These are phyloP conservation scores for Cynaeus angustus DNA, from an alignment of 2,888 invertebrate genomes.

Conservation along the genomic window DNA sequence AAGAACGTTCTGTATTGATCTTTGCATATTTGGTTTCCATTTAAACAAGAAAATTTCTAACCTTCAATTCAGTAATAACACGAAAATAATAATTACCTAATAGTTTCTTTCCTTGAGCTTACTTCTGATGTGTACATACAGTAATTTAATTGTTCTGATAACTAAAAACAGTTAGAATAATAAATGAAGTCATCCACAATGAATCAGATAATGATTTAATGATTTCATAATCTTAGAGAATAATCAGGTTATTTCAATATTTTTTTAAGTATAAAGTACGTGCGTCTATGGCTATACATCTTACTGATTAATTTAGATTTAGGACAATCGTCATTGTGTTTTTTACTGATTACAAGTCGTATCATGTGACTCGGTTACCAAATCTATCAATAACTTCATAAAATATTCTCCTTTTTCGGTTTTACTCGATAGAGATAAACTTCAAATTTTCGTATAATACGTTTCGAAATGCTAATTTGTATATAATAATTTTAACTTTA, in stretches of 20 bases:
- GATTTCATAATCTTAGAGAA: slow-evolving; percentile 43
- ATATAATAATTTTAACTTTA: too few species aligned
- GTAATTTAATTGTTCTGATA: slow-evolving; percentile 51
- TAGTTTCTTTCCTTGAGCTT: slow-evolving; percentile 52
- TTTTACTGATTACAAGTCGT: slow-evolving; percentile 18
- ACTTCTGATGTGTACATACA: slow-evolving; percentile 38
- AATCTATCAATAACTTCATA: slow-evolving; percentile 6
- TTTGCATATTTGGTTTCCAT: slow-evolving; percentile 30
- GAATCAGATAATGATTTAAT: slow-evolving; percentile 51
- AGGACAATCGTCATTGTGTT: slow-evolving; percentile 27
- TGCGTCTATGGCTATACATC: slow-evolving; percentile 11
- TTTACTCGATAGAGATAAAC: too few species aligned
- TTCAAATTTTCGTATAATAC: too few species aligned
- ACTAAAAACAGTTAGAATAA: slow-evolving; percentile 47
- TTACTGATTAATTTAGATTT: slow-evolving; percentile 37
- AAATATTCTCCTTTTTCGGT: background rate
- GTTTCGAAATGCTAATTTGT: too few species aligned
- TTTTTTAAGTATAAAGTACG: slow-evolving; percentile 37
- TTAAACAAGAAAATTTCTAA: slow-evolving; percentile 23
- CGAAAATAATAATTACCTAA: slow-evolving; percentile 48
- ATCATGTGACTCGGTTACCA: slow-evolving; percentile 9
- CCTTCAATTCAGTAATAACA: slow-evolving; percentile 38
- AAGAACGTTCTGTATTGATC: slow-evolving; percentile 26
- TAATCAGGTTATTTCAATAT: slow-evolving; percentile 39
- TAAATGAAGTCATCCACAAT: slow-evolving; percentile 52